Evolutionary conservation across 53 echinoderm and acorn worm genomes (phyloP).

Genomic region (Hippasteria phrygiana): DNA sequence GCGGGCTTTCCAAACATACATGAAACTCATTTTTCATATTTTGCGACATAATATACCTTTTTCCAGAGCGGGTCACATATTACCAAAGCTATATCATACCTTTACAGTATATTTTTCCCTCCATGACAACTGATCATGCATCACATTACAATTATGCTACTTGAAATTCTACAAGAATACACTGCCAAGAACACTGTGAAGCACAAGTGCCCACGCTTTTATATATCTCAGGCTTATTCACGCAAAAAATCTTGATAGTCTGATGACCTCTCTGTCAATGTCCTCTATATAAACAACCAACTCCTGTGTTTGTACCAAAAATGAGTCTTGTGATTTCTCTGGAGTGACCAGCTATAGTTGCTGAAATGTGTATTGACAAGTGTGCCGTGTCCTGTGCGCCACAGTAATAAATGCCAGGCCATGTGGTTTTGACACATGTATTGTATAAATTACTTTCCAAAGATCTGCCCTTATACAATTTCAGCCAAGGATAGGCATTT

Average conservation of each 20-base stretch:
- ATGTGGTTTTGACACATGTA: constrained; percentile 43
- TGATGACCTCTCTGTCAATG: constrained; percentile 13
- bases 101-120: no score
- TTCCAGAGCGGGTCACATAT: no score
- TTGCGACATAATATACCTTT: no score
- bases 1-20: no score
- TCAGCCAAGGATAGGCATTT: neutral
- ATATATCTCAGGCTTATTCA: no score
- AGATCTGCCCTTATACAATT: neutral
- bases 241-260: neutral
- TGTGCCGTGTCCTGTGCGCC: neutral
- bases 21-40: no score
- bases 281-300: neutral
- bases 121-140: no score
- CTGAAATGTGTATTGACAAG: neutral
- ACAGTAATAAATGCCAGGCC: neutral
- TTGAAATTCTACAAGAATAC: no score
- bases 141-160: no score
- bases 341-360: neutral
- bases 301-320: neutral
- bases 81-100: no score
- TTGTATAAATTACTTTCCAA: constrained; percentile 40
- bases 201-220: no score
- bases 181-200: no score
- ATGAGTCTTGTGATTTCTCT: constrained; percentile 3